A percentile compares a stretch with the other conserved stretches of the same genome.
phyloP scores from a whole-genome alignment of 2,888 invertebrate species.

The Agrilus cyanescens region DNA sequence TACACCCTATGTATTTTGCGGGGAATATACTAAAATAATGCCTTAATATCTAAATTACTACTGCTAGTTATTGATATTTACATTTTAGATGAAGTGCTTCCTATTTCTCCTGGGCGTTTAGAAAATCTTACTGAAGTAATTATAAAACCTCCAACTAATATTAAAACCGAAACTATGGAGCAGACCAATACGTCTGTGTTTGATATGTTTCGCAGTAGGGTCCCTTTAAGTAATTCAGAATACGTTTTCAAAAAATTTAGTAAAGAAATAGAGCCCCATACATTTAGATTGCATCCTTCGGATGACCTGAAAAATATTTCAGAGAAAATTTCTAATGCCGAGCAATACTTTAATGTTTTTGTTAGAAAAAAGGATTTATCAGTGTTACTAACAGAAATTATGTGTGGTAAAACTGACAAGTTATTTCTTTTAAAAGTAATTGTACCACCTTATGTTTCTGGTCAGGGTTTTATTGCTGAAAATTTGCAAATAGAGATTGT shows the following conservation, averaged over 20 bases:
- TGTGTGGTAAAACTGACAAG: constrained; percentile 5
- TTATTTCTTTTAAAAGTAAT: constrained; percentile 18
- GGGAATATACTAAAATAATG: no score
- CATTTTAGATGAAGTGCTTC: constrained; percentile 40
- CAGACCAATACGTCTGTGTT: constrained; percentile 7
- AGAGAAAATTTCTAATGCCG: constrained; percentile 8
- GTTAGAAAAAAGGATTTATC: constrained; percentile 24
- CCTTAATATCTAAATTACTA: neutral
- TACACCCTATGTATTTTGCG: no score
- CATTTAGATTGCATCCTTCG: constrained; percentile 20
- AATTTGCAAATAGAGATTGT: constrained; percentile 15
- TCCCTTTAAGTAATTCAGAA: neutral
- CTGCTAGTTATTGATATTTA: constrained; percentile 7
- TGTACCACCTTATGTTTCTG: constrained; percentile 15
- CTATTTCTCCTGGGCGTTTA: constrained; percentile 43
- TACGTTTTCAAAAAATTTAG: constrained; percentile 2
- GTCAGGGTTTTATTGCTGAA: constrained; percentile 11
- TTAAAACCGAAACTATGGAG: neutral
- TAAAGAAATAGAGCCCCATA: constrained; percentile 11
- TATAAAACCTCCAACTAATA: constrained; percentile 15
- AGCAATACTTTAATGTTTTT: constrained; percentile 33
- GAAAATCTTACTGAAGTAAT: constrained; percentile 45
- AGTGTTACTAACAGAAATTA: neutral
- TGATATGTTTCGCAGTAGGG: no score
- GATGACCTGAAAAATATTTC: constrained; percentile 9